Evolutionary conservation across 2,113 vertebrate genomes (phyloP), one percentile per base, ranked within the genome.

Genomic region (Callithrix jacchus): DNA sequence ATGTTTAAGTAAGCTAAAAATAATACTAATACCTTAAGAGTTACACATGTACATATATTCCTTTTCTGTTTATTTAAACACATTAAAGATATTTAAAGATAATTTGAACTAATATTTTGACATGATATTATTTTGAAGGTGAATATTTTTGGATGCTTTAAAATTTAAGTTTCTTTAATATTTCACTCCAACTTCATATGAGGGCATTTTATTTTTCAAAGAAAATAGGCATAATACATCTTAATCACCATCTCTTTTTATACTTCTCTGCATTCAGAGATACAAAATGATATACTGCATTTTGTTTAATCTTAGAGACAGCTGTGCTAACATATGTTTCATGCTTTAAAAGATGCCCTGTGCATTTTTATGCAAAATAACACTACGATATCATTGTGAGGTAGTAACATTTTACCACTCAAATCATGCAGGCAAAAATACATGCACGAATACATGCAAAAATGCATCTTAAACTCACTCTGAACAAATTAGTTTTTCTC

Each of bases 301-400:
- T 96, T 76, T 91, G 21, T 88, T 92, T 89, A 89, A 81, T 42
- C 58, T 92, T 92, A 89, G 37, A 96, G 77, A 27, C 93, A 97
- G 84, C 71, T 95, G 66, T 70, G 84, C 54, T 80, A 93, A 45
- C 93, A 91, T 89, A 95, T 85, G 90, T 18, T 85, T 82, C 91
- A 86, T 73, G 64, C 83, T 93, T 93, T 90, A 70, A 82, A 96
- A 92, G 61, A 89, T 92, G 35, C 5, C 49, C 66, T 93, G 32
- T 82, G 79, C 35, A 97, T 91, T 88, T 92, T 90, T 84, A 87
- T 80, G 40, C 89, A 37, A 71, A 30, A 88, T 56, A 94, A 91
- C 16, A 61, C 16, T 37, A 74, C 74, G 37, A 73, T 58, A 37
- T 92, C 85, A 64, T 70, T 93, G 74, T 23, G 30, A 84, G 4